Evolutionary conservation across 2,888 invertebrate genomes (phyloP).

Genomic region (Chymomyza fuscimana): DNA sequence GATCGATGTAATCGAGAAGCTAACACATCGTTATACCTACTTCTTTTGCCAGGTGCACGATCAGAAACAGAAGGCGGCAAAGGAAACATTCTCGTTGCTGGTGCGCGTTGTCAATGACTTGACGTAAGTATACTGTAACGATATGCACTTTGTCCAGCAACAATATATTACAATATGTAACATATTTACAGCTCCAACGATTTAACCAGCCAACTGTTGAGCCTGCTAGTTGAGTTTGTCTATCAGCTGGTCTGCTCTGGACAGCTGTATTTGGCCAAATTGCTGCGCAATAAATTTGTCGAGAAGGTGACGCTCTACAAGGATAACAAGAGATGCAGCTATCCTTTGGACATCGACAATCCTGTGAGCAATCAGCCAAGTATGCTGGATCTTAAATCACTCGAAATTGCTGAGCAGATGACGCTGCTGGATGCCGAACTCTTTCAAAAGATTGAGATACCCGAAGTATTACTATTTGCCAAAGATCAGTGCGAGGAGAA

Average conservation of each 20-base stretch:
- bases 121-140: constrained; percentile 86
- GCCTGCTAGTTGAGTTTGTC: constrained; percentile 94
- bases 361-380: constrained; percentile 82
- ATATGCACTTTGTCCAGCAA: no score
- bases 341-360: constrained; percentile 58
- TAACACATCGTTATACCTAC: constrained; percentile 84
- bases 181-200: constrained; percentile 87
- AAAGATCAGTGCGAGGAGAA: constrained; percentile 98
- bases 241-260: constrained; percentile 95
- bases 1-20: constrained; percentile 90
- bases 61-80: constrained; percentile 87
- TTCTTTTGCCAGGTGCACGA: constrained; percentile 86
- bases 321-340: constrained; percentile 76
- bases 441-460: constrained; percentile 97
- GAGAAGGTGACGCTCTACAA: constrained; percentile 84
- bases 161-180: no score
- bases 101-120: constrained; percentile 97
- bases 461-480: constrained; percentile 98
- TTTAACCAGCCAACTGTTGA: constrained; percentile 88
- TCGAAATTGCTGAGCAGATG: constrained; percentile 98
- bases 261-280: constrained; percentile 94
- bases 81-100: constrained; percentile 94
- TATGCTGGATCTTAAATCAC: constrained; percentile 94
- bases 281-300: constrained; percentile 92
- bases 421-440: constrained; percentile 96